Evolutionary conservation across 2,113 vertebrate species (phyloP), one percentile per base, ranked within the genome.

Genomic region (Ameiurus melas): DNA sequence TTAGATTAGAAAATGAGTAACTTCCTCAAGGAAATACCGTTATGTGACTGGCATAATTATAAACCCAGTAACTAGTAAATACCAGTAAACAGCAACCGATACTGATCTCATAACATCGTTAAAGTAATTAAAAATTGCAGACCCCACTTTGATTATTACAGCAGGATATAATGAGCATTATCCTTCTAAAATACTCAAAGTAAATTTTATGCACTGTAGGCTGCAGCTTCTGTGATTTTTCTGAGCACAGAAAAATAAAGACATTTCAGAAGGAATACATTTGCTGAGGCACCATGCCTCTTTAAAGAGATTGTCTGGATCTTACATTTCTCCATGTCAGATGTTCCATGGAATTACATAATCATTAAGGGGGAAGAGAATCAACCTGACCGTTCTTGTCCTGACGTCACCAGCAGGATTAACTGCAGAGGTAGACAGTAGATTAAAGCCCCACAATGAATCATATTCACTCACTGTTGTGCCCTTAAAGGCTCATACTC

Each of bases 341-440:
- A 91, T 91, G 92, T 94, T 95, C 92, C 91, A 39, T 91, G 85
- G 88, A 86, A 91, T 94, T 92, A 93, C 90, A 91, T 94, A 93
- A 94, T 66, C 30, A 82, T 90, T 36, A 51, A 82, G n/a, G 85
- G 75, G 91, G 81, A 88, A 91, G 83, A 89, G 47, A 58, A 30
- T 30, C 22, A 68, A 66, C 53, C 89, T 90, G 87, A 94, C 90
- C 71, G 78, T 91, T 90, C 90, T 86, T 87, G 71, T 80, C 83
- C 87, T 86, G 85, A 92, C 60, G 85, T 92, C 92, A 92, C 71
- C 14, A 43, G 30, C 58, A 22, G 82, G 89, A 91, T 88, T 89
- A 90, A 86, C 5, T 25, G 66, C 7, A 30, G 85, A 68, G 87
- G 86, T 78, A 85, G 68, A 90, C 89, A 82, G 86, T 33, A 89